These are phyloP conservation scores for Montipora sp. DNA, from an alignment of 64 coral and sea anemone genomes.

Conservation along the genomic window DNA sequence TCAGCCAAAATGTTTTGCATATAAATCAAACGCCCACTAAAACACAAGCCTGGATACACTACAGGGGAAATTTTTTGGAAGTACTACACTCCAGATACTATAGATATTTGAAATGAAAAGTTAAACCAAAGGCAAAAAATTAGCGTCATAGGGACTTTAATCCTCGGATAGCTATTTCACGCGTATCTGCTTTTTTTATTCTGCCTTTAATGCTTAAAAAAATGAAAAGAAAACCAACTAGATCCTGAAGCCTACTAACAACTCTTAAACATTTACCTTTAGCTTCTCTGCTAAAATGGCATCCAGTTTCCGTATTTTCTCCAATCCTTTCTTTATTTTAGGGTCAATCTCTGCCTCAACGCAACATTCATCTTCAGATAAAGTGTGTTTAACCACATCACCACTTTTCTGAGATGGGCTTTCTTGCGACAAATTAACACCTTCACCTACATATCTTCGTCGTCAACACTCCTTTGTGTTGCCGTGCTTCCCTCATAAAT, in stretches of 20 bases:
- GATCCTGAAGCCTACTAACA: neutral
- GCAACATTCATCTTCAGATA: neutral
- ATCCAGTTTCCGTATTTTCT: slow-evolving; percentile 93
- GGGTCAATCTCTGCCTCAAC: slow-evolving; percentile 65
- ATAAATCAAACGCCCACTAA: too few relatives aligned
- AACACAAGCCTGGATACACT: too few relatives aligned
- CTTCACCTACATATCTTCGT: slow-evolving; percentile 41
- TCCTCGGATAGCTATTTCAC: too few relatives aligned
- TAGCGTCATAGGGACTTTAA: too few relatives aligned
- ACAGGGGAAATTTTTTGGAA: too few relatives aligned
- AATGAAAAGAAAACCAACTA: too few relatives aligned
- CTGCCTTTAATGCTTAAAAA: neutral
- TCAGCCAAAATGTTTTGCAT: too few relatives aligned
- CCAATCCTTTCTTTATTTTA: slow-evolving; percentile 86
- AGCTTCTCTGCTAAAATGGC: slow-evolving; percentile 81
- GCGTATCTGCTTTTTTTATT: too few relatives aligned
- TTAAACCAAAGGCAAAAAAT: too few relatives aligned
- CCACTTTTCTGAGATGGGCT: neutral
- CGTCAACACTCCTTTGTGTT: slow-evolving; percentile 48
- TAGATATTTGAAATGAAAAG: too few relatives aligned
- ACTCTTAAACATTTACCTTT: slow-evolving; percentile 59
- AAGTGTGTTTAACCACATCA: slow-evolving; percentile 2
- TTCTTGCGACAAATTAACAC: neutral
- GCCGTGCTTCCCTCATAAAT: slow-evolving; percentile 8
- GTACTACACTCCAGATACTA: too few relatives aligned